Percentiles rank a stretch among this genome's conserved stretches.
Conservation (phyloP, 2,888 invertebrate genomes). For the Ellobium chinense region DNA sequence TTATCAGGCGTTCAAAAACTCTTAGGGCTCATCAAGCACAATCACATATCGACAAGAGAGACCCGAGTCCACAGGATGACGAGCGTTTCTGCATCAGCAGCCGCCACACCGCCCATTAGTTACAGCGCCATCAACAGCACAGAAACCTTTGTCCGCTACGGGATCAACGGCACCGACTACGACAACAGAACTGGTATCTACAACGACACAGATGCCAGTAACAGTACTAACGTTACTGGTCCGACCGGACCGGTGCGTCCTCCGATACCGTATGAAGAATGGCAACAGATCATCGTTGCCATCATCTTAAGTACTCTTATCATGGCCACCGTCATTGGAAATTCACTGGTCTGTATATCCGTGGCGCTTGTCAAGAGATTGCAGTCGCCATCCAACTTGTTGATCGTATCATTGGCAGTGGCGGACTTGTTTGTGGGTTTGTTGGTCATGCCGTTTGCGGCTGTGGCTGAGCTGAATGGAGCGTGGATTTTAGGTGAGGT, state of each 20-base stretch:
- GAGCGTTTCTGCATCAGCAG: slow-evolving; percentile 5
- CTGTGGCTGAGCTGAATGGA: slow-evolving; percentile 77
- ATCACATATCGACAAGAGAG: not conserved
- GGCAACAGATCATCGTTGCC: slow-evolving; percentile 60
- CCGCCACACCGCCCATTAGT: slow-evolving; percentile 8
- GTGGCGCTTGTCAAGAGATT: slow-evolving; percentile 81
- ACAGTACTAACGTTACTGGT: slow-evolving; percentile 26
- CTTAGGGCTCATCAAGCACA: not conserved
- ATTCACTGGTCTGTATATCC: slow-evolving; percentile 81
- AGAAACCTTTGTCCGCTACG: not conserved
- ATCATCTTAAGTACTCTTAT: slow-evolving; percentile 74
- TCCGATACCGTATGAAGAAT: slow-evolving; percentile 39
- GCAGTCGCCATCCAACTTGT: slow-evolving; percentile 78
- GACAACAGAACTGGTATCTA: not conserved
- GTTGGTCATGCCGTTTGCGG: slow-evolving; percentile 81
- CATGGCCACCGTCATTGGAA: slow-evolving; percentile 80
- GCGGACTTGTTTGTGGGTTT: slow-evolving; percentile 81
- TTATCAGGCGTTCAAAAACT: too few relatives aligned
- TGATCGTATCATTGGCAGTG: slow-evolving; percentile 81
- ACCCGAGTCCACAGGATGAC: slow-evolving; percentile 14
- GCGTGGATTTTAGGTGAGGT: slow-evolving; percentile 76
- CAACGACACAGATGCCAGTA: not conserved
- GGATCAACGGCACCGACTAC: slow-evolving; percentile 5
- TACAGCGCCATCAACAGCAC: slow-evolving; percentile 5
- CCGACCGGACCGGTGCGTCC: not conserved